Evolutionary conservation across 92 coral and sea anemone species (phyloP).

Genomic region (Zoanthus solanderi): DNA sequence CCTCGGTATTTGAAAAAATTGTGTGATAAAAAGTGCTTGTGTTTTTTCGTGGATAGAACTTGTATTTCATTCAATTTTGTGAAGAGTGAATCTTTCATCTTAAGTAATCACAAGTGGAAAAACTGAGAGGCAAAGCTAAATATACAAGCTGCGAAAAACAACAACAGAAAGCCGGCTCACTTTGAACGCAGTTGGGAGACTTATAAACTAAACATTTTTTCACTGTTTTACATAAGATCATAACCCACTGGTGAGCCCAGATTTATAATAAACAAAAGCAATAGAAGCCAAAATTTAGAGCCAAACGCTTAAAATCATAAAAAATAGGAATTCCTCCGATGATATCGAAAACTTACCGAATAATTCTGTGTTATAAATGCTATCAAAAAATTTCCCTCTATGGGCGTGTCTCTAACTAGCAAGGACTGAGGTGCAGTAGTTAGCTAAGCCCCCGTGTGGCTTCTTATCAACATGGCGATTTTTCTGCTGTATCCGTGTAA

Average conservation of each 20-base stretch:
- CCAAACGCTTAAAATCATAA: not conserved
- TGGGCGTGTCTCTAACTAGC: conserved; percentile 16
- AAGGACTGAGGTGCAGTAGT: not conserved
- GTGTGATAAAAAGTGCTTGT: conserved; percentile 4
- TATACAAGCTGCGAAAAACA: conserved; percentile 7
- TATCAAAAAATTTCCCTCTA: conserved; percentile 3
- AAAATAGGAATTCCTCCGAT: conserved; percentile 5
- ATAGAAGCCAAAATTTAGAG: not conserved
- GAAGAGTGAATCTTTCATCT: not conserved
- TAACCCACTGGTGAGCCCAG: not conserved
- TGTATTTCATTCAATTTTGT: not conserved
- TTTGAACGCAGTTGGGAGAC: conserved; percentile 33
- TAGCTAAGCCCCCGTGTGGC: too few relatives aligned
- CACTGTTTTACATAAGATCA: not conserved
- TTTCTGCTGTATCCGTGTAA: not conserved
- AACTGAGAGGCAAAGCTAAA: not conserved
- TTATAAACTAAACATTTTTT: conserved; percentile 9
- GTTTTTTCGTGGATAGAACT: not conserved
- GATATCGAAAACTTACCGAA: not conserved
- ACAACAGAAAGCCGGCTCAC: conserved; percentile 25
- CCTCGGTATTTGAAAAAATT: conserved; percentile 8
- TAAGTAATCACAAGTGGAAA: conserved; percentile 10
- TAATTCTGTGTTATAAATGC: not conserved
- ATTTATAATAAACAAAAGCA: not conserved
- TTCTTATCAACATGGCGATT: not conserved